Evolutionary conservation across 1,140 invertebrate genomes (phyloP).

Genomic region (Pomacea maculata): DNA sequence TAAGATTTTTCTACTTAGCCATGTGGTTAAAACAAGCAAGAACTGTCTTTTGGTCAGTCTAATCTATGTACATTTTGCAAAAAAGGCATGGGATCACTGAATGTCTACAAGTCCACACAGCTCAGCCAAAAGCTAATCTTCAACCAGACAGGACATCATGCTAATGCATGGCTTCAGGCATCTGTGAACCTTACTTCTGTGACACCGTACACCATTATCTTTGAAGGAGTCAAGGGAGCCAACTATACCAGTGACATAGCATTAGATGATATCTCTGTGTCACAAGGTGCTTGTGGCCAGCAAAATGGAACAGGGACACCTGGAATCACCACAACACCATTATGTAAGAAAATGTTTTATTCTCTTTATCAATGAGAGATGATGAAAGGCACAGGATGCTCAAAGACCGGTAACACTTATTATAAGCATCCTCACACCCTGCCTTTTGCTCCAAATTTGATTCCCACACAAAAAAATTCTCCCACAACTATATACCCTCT

Average conservation of each 20-base stretch:
- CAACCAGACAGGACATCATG: constrained; percentile 31
- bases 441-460: no score
- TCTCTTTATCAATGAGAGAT: background rate
- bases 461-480: background rate
- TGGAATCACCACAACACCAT: background rate
- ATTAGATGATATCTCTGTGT: constrained; percentile 31
- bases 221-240: constrained; percentile 31
- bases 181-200: constrained; percentile 22
- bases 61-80: background rate
- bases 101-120: constrained; percentile 49
- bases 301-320: constrained; percentile 4
- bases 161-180: constrained; percentile 37
- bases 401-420: background rate
- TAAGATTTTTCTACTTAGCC: no score
- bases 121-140: constrained; percentile 1
- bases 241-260: constrained; percentile 35
- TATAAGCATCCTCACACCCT: background rate
- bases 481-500: background rate
- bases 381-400: background rate
- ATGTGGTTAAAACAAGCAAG: no score
- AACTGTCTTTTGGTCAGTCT: no score
- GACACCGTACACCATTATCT: constrained; percentile 20
- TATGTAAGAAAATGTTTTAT: background rate
- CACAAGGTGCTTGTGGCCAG: constrained; percentile 3
- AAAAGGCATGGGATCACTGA: constrained; percentile 35